These are phyloP conservation scores for Bubo bubo DNA, from an alignment of 2,113 vertebrate genomes.

Conservation along the genomic window DNA sequence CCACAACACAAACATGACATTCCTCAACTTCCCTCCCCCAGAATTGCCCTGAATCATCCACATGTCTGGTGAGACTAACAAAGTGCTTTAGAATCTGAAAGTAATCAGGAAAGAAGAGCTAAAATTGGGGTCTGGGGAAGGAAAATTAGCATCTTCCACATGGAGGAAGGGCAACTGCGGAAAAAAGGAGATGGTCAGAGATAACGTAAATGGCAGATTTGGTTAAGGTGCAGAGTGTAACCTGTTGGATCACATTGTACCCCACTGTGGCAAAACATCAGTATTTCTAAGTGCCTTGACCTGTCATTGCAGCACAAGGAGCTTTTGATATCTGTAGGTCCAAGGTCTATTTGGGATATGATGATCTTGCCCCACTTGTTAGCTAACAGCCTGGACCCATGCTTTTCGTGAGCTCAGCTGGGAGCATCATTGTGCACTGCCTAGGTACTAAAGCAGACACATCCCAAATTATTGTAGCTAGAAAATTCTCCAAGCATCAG, in stretches of 20 bases:
- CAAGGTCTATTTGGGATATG: not conserved
- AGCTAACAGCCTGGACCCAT: not conserved
- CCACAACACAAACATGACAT: conserved; percentile 2
- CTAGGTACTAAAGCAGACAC: not conserved
- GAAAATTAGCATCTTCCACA: not conserved
- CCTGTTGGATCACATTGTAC: rapidly evolving
- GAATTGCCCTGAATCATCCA: conserved; percentile 12
- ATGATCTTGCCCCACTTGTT: not conserved
- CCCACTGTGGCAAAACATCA: not conserved
- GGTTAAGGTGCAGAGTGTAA: not conserved
- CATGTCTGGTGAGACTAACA: not conserved
- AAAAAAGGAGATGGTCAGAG: not conserved
- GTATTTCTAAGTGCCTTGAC: not conserved
- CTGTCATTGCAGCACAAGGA: not conserved
- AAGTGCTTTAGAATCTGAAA: not conserved
- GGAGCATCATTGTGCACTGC: not conserved
- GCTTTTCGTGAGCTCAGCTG: not conserved
- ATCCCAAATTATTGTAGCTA: not conserved
- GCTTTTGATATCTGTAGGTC: not conserved
- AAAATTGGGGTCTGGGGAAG: not conserved
- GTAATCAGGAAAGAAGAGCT: not conserved
- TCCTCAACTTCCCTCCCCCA: not conserved
- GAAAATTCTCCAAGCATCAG: not conserved
- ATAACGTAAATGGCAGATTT: not conserved
- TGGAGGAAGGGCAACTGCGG: not conserved